Percentiles rank a stretch among this genome's conserved stretches.
phyloP scores from a whole-genome alignment of 2,888 invertebrate genomes.

The Drosophila kanekoi region DNA sequence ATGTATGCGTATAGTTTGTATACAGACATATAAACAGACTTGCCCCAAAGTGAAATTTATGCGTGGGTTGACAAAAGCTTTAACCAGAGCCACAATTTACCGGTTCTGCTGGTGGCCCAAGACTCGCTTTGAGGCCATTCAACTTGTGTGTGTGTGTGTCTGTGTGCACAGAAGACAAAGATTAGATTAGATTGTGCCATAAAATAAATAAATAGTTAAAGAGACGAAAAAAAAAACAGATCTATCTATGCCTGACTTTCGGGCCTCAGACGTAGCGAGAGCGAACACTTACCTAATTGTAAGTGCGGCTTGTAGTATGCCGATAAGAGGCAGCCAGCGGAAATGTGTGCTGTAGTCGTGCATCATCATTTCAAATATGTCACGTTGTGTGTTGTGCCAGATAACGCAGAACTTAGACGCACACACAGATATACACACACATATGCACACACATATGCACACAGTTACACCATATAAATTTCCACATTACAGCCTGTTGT shows the following conservation, averaged over 20 bases:
- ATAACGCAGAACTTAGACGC: conserved; percentile 48
- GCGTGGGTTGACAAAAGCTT: conserved; percentile 78
- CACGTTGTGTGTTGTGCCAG: conserved; percentile 54
- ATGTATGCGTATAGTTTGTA: neutral
- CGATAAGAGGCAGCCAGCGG: conserved; percentile 64
- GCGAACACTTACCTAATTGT: conserved; percentile 73
- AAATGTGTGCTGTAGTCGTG: conserved; percentile 47
- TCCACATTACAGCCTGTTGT: conserved; percentile 12
- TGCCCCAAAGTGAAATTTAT: conserved; percentile 73
- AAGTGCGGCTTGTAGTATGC: conserved; percentile 68
- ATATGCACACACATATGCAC: conserved; percentile 14
- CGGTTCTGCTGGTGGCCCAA: conserved; percentile 54
- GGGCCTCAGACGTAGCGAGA: conserved; percentile 9
- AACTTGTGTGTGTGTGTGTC: conserved; percentile 32
- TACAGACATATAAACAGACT: conserved; percentile 6
- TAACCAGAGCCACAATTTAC: conserved; percentile 48
- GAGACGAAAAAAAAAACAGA: conserved; percentile 7
- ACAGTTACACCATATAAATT: conserved; percentile 14
- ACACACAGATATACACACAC: conserved; percentile 23
- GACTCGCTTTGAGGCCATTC: conserved; percentile 53
- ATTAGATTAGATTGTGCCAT: conserved; percentile 73
- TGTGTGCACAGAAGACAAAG: conserved; percentile 40
- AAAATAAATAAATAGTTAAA: conserved; percentile 29
- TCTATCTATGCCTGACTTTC: conserved; percentile 39
- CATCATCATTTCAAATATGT: conserved; percentile 63